These are phyloP conservation scores for Drosophila fungiperda DNA, from an alignment of 2,888 invertebrate genomes.

Conservation along the genomic window DNA sequence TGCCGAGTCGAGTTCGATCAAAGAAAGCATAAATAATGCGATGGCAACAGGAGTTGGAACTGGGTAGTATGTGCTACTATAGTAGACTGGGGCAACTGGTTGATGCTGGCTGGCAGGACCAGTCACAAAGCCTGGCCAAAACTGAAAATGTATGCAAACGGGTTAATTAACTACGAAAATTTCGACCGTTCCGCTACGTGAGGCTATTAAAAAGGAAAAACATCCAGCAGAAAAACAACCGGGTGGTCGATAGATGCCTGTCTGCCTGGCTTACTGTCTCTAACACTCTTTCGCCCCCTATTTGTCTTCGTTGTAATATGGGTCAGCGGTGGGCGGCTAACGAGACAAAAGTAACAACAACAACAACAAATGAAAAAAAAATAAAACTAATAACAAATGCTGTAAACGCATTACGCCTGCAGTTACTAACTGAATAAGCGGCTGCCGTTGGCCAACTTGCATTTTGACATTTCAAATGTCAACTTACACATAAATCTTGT, in stretches of 20 bases:
- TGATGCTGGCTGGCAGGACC: slow-evolving; percentile 47
- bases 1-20: slow-evolving; percentile 75
- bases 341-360: slow-evolving; percentile 48
- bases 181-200: slow-evolving; percentile 61
- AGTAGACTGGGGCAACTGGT: slow-evolving; percentile 47
- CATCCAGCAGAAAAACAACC: slow-evolving; percentile 35
- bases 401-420: slow-evolving; percentile 47
- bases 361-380: slow-evolving; percentile 1
- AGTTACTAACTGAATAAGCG: slow-evolving; percentile 27
- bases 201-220: slow-evolving; percentile 49
- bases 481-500: slow-evolving; percentile 64
- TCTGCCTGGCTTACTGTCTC: slow-evolving; percentile 10
- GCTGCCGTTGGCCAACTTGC: slow-evolving; percentile 49
- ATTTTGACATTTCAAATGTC: slow-evolving; percentile 78
- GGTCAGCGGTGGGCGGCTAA: slow-evolving; percentile 74
- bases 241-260: slow-evolving; percentile 58
- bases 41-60: slow-evolving; percentile 40
- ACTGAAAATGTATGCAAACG: slow-evolving; percentile 78
- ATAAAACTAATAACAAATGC: slow-evolving; percentile 4
- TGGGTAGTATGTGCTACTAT: slow-evolving; percentile 4
- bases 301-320: slow-evolving; percentile 39
- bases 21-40: slow-evolving; percentile 79
- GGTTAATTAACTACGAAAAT: slow-evolving; percentile 80
- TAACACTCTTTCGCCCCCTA: slow-evolving; percentile 17
- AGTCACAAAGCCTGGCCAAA: slow-evolving; percentile 37